Percentiles rank a stretch among this genome's conserved stretches.
phyloP scores from a whole-genome alignment of 92 coral and sea anemone genomes.

The Palythoa heliodiscus region DNA sequence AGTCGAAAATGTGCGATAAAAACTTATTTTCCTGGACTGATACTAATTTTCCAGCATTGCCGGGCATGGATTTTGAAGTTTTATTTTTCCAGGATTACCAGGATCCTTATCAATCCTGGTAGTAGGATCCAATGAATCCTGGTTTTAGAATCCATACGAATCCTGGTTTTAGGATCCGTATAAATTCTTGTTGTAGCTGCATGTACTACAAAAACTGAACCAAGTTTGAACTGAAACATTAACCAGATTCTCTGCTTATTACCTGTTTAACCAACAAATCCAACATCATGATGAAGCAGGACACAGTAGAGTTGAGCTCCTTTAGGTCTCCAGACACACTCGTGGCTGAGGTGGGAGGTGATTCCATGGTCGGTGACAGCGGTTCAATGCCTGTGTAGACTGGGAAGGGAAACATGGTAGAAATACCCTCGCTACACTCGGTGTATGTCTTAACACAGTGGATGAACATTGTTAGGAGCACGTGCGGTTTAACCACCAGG shows the following conservation, averaged over 20 bases:
- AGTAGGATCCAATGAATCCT: too few species aligned
- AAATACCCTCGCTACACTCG: constrained; percentile 67
- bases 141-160: too few species aligned
- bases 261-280: constrained; percentile 99
- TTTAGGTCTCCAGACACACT: constrained; percentile 63
- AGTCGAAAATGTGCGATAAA: too few species aligned
- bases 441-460: constrained; percentile 78
- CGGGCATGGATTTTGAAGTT: too few species aligned
- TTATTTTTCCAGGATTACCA: too few species aligned
- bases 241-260: background rate
- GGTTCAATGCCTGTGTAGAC: constrained; percentile 55
- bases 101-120: too few species aligned
- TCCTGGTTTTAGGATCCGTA: too few species aligned
- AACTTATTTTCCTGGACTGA: too few species aligned
- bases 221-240: background rate
- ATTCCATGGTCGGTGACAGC: constrained; percentile 48
- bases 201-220: background rate
- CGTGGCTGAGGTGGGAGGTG: constrained; percentile 71
- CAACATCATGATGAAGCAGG: constrained; percentile 91
- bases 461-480: constrained; percentile 88
- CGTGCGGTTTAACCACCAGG: constrained; percentile 81
- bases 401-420: constrained; percentile 89
- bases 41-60: too few species aligned
- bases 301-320: constrained; percentile 81
- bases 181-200: too few species aligned